Conservation (phyloP, 2,888 invertebrate species). For the Agonopterix subpropinquella region DNA sequence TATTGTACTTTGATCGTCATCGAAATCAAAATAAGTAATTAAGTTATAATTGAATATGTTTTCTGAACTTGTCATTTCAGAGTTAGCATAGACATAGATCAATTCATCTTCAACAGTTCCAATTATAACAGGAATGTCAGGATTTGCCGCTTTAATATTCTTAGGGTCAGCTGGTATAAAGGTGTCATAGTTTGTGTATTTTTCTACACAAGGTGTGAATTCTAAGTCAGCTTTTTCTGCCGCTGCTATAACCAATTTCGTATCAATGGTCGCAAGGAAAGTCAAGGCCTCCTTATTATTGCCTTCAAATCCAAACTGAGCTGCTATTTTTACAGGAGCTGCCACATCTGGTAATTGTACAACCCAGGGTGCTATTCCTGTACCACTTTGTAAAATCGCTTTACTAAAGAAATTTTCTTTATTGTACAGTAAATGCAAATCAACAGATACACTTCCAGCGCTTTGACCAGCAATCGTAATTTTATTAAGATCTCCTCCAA, state of each 20-base stretch:
- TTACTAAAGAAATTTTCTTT: slow-evolving; percentile 24
- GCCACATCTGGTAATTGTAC: slow-evolving; percentile 9
- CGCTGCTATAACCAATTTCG: slow-evolving; percentile 14
- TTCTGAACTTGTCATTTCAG: slow-evolving; percentile 11
- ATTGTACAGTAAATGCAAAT: slow-evolving; percentile 22
- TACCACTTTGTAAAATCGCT: slow-evolving; percentile 19
- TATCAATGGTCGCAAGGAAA: slow-evolving; percentile 8
- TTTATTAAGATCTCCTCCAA: too few species aligned
- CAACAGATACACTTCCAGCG: slow-evolving; percentile 20
- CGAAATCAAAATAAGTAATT: slow-evolving; percentile 12
- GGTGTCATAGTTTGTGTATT: slow-evolving; percentile 11
- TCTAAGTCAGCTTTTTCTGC: slow-evolving; percentile 7
- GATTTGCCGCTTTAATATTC: slow-evolving; percentile 5
- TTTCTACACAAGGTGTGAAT: slow-evolving; percentile 15
- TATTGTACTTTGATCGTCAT: slow-evolving; percentile 10
- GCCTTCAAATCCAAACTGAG: slow-evolving; percentile 10
- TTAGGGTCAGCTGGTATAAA: slow-evolving; percentile 13
- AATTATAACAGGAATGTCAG: slow-evolving; percentile 11
- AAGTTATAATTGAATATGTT: slow-evolving; percentile 14
- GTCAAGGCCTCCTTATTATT: slow-evolving; percentile 10
- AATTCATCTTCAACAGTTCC: slow-evolving; percentile 17
- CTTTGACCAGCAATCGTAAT: too few species aligned
- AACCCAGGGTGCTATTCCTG: slow-evolving; percentile 8
- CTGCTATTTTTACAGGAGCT: slow-evolving; percentile 12
- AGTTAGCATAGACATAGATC: slow-evolving; percentile 10